A percentile compares a stretch with the other conserved stretches of the same genome.
Evolutionary conservation across 1,140 invertebrate genomes (phyloP).

Genomic region (Listronotus oregonensis): DNA sequence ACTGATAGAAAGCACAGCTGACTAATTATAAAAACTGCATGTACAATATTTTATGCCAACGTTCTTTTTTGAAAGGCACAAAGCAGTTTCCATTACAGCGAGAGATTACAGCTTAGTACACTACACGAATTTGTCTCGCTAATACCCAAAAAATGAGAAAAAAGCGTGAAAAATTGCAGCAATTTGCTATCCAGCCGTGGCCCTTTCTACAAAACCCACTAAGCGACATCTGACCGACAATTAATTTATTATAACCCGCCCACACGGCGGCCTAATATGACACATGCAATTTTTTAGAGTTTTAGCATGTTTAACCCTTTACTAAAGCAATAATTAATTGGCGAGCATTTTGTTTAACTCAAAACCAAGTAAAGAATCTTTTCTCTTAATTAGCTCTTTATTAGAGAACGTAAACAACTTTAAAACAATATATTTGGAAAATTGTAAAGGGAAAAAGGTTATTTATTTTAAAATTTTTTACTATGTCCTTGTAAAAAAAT

Average conservation of each 20-base stretch:
- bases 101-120: slow-evolving; percentile 19
- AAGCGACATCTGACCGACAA: slow-evolving; percentile 12
- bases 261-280: background rate
- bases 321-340: background rate
- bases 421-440: too few species aligned
- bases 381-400: too few species aligned
- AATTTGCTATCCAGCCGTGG: slow-evolving; percentile 12
- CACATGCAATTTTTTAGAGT: slow-evolving; percentile 4
- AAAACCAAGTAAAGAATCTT: too few species aligned
- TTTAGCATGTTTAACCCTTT: background rate
- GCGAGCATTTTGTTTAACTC: too few species aligned
- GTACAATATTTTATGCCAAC: background rate
- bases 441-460: too few species aligned
- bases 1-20: background rate
- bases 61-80: slow-evolving; percentile 4
- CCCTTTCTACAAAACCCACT: background rate
- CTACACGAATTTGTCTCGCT: slow-evolving; percentile 19
- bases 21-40: background rate
- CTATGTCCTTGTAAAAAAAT: too few species aligned
- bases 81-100: background rate
- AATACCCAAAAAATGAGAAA: slow-evolving; percentile 16
- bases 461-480: too few species aligned
- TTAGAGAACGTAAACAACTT: too few species aligned
- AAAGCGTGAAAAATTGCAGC: slow-evolving; percentile 17
- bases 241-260: slow-evolving; percentile 14